Conservation (phyloP, 2,113 vertebrate genomes). For the Sporophila hypoxantha region DNA sequence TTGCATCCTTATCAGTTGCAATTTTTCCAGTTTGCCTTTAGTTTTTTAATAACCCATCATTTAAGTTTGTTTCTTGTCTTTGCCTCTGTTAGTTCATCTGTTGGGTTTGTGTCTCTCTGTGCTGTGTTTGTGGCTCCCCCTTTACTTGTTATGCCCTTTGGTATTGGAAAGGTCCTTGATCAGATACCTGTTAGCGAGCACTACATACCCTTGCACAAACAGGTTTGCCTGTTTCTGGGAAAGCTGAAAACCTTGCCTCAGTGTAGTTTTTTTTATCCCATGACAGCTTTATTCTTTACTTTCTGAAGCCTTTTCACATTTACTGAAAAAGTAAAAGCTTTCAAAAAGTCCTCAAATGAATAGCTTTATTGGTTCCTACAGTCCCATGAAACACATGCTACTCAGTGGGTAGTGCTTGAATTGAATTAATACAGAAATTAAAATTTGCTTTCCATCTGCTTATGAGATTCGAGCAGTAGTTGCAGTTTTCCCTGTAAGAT, state of each 20-base stretch:
- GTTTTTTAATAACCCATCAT: not conserved
- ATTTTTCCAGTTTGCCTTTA: not conserved
- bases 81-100: not conserved
- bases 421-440: slow-evolving; percentile 36
- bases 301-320: slow-evolving; percentile 39
- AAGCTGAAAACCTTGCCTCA: slow-evolving; percentile 2
- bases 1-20: not conserved
- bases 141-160: not conserved
- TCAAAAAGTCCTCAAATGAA: slow-evolving; percentile 10
- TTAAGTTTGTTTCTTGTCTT: not conserved
- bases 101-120: not conserved
- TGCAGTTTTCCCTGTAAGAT: not conserved
- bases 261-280: not conserved
- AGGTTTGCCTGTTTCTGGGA: not conserved
- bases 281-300: slow-evolving; percentile 10
- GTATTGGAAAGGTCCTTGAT: not conserved
- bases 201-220: not conserved
- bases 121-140: not conserved
- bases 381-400: not conserved
- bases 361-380: slow-evolving; percentile 27
- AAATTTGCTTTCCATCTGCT: slow-evolving; percentile 32
- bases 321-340: slow-evolving; percentile 25
- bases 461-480: not conserved
- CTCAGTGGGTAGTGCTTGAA: not conserved
- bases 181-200: not conserved